Evolutionary conservation across 2,888 invertebrate species (phyloP).

Genomic region (Acronicta aceris): DNA sequence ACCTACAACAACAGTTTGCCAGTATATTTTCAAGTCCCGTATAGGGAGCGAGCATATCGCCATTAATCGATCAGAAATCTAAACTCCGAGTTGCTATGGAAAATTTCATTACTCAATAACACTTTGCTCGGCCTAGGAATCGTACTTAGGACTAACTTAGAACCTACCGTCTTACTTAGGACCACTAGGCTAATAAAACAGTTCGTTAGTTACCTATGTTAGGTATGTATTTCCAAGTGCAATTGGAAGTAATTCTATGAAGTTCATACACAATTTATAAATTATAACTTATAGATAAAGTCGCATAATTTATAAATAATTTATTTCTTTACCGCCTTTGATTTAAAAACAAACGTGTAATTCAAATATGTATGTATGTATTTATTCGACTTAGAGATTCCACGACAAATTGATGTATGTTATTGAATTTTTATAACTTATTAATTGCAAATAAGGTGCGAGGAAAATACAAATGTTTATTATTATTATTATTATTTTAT

Average conservation of each 20-base stretch:
- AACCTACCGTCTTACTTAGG: no score
- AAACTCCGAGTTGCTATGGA: no score
- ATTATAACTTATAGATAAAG: slow-evolving; percentile 24
- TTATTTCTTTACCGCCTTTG: slow-evolving; percentile 45
- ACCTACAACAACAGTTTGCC: no score
- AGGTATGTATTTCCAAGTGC: slow-evolving; percentile 13
- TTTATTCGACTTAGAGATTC: slow-evolving; percentile 26
- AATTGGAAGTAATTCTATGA: slow-evolving; percentile 35
- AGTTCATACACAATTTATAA: slow-evolving; percentile 46
- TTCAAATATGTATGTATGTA: slow-evolving; percentile 25
- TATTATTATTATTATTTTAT: no score
- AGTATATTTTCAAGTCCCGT: no score
- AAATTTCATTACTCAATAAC: no score
- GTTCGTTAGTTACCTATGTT: no score
- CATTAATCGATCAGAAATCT: no score
- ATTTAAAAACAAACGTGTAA: slow-evolving; percentile 29
- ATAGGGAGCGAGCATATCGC: no score
- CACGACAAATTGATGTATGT: slow-evolving; percentile 26
- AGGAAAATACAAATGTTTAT: slow-evolving; percentile 13
- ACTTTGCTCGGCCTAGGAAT: no score
- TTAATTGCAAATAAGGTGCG: slow-evolving; percentile 19
- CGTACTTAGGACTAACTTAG: no score
- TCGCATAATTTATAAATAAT: slow-evolving; percentile 27
- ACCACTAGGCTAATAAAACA: no score
- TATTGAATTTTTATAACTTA: slow-evolving; percentile 19